Evolutionary conservation across 2,888 invertebrate genomes (phyloP).

Genomic region (Exephanes ischioxanthus): DNA sequence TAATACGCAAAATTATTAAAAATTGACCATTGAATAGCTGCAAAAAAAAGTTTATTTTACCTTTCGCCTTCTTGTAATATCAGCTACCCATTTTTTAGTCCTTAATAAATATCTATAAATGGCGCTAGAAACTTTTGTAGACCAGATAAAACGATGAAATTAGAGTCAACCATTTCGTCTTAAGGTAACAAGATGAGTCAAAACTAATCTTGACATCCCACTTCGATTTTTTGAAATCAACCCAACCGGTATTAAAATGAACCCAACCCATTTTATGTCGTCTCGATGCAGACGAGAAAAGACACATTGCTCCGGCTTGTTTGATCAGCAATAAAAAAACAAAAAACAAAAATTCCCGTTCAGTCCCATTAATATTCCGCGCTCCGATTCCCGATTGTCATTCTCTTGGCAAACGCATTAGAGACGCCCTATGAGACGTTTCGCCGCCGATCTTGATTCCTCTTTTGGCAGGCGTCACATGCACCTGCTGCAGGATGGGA

Average conservation of each 20-base stretch:
- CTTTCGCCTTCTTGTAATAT: background rate
- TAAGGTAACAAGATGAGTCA: too few species aligned
- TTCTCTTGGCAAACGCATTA: slow-evolving; percentile 47
- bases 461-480: slow-evolving; percentile 63
- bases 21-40: background rate
- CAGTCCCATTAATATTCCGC: slow-evolving; percentile 53
- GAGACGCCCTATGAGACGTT: slow-evolving; percentile 56
- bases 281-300: background rate
- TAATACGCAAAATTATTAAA: background rate
- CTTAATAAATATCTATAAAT: too few species aligned
- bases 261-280: background rate
- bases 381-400: slow-evolving; percentile 28
- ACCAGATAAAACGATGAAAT: background rate
- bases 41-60: background rate
- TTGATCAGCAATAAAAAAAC: background rate
- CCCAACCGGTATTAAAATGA: background rate
- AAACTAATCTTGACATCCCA: too few species aligned
- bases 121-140: too few species aligned
- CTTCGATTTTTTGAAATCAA: background rate
- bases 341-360: background rate
- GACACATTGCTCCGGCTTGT: background rate
- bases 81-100: background rate
- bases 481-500: slow-evolving; percentile 54
- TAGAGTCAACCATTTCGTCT: too few species aligned
- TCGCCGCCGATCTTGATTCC: slow-evolving; percentile 49